Percentiles rank a stretch among this genome's conserved stretches.
These are phyloP conservation scores for Gobionotothen gibberifrons DNA, from an alignment of 2,797 vertebrate species.

Conservation along the genomic window DNA sequence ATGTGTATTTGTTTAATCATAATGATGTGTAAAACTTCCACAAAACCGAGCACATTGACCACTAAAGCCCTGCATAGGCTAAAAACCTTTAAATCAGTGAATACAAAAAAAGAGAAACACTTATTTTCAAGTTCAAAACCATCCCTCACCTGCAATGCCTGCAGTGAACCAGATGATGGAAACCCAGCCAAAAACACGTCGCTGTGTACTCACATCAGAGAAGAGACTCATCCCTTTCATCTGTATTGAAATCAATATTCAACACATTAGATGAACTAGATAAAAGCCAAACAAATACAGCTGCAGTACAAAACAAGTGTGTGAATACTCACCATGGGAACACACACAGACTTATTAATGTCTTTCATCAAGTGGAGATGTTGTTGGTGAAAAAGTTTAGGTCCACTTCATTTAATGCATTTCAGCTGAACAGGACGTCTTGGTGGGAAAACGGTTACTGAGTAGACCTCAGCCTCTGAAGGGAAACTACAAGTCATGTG, in stretches of 20 bases:
- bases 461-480: background rate
- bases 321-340: slow-evolving; percentile 31
- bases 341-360: background rate
- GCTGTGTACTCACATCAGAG: background rate
- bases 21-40: background rate
- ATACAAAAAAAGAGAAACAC: background rate
- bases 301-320: background rate
- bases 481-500: background rate
- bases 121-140: slow-evolving; percentile 2
- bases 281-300: background rate
- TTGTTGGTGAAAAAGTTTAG: background rate
- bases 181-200: slow-evolving; percentile 9
- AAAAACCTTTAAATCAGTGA: background rate
- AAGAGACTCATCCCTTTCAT: background rate
- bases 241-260: slow-evolving; percentile 31
- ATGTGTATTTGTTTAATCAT: background rate
- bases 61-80: background rate
- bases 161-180: slow-evolving; percentile 45
- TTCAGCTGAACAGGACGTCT: fast-evolving
- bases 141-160: slow-evolving; percentile 47
- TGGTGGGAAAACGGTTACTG: background rate
- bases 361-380: background rate
- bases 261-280: background rate
- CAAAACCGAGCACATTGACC: background rate
- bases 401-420: background rate